Percentiles rank a stretch among this genome's conserved stretches.
phyloP scores from a whole-genome alignment of 2,888 invertebrate genomes.

The Pediacus dermestoides region DNA sequence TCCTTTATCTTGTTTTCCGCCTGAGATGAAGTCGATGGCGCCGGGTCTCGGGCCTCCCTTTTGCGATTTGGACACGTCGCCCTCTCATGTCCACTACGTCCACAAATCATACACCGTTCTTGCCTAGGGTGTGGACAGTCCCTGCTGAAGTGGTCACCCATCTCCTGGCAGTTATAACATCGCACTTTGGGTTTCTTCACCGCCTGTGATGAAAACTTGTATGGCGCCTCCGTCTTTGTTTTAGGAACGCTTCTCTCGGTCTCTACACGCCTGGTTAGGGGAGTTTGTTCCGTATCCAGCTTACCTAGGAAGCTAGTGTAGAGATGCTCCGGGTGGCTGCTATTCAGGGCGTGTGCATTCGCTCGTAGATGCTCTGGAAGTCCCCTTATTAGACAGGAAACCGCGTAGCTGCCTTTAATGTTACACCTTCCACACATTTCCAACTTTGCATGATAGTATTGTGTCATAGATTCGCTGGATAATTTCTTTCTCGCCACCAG shows the following conservation, averaged over 20 bases:
- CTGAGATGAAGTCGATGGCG: too few relatives aligned
- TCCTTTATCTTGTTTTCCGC: too few relatives aligned
- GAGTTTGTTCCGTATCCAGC: conserved; percentile 5
- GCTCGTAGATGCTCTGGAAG: conserved; percentile 22
- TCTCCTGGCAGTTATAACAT: conserved; percentile 15
- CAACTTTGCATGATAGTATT: conserved; percentile 34
- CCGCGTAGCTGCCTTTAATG: conserved; percentile 19
- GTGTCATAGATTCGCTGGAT: conserved; percentile 33
- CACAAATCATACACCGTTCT: conserved; percentile 13
- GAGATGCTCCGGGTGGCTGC: conserved; percentile 10
- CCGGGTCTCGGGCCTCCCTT: too few relatives aligned
- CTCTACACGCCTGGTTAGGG: neutral
- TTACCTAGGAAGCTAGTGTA: conserved; percentile 18
- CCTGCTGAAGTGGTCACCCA: conserved; percentile 9
- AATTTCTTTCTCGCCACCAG: conserved; percentile 30
- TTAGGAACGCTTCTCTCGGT: neutral
- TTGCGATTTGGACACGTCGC: conserved; percentile 11
- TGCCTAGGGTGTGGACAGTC: conserved; percentile 9
- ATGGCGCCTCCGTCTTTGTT: neutral
- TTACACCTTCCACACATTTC: conserved; percentile 23
- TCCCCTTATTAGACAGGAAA: conserved; percentile 24
- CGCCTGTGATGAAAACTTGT: neutral
- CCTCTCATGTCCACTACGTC: conserved; percentile 8
- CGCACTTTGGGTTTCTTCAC: neutral
- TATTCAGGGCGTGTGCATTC: conserved; percentile 23